These are phyloP conservation scores for Nibea coibor DNA, from an alignment of 2,113 vertebrate genomes.

Conservation along the genomic window DNA sequence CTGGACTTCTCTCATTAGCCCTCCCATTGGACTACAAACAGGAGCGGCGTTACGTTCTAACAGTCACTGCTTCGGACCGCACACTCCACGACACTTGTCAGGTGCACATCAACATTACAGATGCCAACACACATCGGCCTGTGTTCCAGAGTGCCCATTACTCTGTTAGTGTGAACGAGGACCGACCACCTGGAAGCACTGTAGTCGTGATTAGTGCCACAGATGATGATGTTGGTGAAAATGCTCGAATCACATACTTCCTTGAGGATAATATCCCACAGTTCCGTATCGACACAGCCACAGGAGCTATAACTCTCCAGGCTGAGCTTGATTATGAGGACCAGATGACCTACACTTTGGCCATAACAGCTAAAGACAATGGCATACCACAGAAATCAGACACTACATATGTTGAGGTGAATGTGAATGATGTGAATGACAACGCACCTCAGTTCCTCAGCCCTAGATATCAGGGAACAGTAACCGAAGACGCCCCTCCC, in stretches of 20 bases:
- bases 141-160: conserved; percentile 99
- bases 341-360: conserved; percentile 96
- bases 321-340: conserved; percentile 97
- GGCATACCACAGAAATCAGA: conserved; percentile 98
- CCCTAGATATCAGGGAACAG: conserved; percentile 93
- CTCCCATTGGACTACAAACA: conserved; percentile 98
- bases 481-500: conserved; percentile 94
- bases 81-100: conserved; percentile 96
- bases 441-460: conserved; percentile 95
- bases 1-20: conserved; percentile 92
- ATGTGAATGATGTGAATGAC: conserved; percentile 98
- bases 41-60: conserved; percentile 94
- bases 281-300: conserved; percentile 92
- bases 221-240: conserved; percentile 97
- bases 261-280: conserved; percentile 97
- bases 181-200: conserved; percentile 92
- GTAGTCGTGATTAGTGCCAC: conserved; percentile 97
- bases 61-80: conserved; percentile 94
- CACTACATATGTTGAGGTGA: conserved; percentile 97
- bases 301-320: conserved; percentile 94
- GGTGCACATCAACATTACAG: conserved; percentile 97
- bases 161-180: conserved; percentile 93
- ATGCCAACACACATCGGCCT: conserved; percentile 96
- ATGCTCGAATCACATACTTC: conserved; percentile 94
- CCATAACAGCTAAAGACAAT: conserved; percentile 97